A percentile compares a stretch with the other conserved stretches of the same genome.
Evolutionary conservation across 2,888 invertebrate species (phyloP).

Genomic region (Leucophora obtusa): DNA sequence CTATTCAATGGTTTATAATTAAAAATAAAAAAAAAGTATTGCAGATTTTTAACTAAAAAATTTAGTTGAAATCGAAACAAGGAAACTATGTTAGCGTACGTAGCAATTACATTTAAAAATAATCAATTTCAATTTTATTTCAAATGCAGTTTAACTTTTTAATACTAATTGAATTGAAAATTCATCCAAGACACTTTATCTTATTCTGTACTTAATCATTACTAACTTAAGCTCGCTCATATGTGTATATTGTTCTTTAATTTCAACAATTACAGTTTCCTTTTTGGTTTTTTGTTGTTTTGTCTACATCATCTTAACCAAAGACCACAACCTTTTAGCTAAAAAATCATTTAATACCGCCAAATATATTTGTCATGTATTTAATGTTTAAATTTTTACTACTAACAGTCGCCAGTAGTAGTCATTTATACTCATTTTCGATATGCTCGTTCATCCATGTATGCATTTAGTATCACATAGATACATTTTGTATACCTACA

Average conservation of each 20-base stretch:
- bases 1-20: too few species aligned
- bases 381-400: slow-evolving; percentile 8
- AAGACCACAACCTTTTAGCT: slow-evolving; percentile 62
- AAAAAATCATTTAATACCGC: slow-evolving; percentile 48
- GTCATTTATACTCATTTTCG: slow-evolving; percentile 23
- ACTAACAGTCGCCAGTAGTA: background rate
- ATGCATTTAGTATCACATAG: slow-evolving; percentile 11
- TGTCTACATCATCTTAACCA: slow-evolving; percentile 42
- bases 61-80: too few species aligned
- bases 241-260: background rate
- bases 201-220: slow-evolving; percentile 7
- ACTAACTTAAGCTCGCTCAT: background rate
- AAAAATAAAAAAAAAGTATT: too few species aligned
- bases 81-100: too few species aligned
- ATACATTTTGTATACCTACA: slow-evolving; percentile 9
- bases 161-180: background rate
- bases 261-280: slow-evolving; percentile 49
- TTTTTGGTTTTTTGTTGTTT: slow-evolving; percentile 15
- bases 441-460: slow-evolving; percentile 11
- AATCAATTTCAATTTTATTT: slow-evolving; percentile 3
- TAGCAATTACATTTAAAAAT: too few species aligned
- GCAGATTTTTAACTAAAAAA: too few species aligned
- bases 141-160: background rate
- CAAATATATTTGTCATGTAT: slow-evolving; percentile 50
- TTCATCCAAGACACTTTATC: slow-evolving; percentile 38